Evolutionary conservation across 2,888 invertebrate genomes (phyloP).

Genomic region (Podotricha telesiphe): DNA sequence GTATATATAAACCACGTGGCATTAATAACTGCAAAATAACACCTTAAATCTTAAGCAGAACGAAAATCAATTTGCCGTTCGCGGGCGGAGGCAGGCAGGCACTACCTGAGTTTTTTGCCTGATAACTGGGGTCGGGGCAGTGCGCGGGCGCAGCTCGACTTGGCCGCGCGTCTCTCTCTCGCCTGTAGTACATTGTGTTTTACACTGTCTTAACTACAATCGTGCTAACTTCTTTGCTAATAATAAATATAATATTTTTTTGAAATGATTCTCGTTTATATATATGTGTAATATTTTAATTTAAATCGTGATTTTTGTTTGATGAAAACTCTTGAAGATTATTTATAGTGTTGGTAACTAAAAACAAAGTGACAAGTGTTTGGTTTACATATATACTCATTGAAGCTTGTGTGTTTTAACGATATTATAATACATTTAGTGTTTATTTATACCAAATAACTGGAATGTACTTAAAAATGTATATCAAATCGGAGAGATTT

Average conservation of each 20-base stretch:
- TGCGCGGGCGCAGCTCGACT: conserved; percentile 66
- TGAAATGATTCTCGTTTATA: conserved; percentile 8
- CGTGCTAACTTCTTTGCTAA: conserved; percentile 6
- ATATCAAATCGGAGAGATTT: conserved; percentile 76
- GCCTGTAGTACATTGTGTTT: conserved; percentile 6
- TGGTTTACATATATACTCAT: not conserved
- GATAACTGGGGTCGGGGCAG: conserved; percentile 68
- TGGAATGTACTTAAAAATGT: conserved; percentile 78
- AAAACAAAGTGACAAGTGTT: conserved; percentile 25
- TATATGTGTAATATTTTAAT: not conserved
- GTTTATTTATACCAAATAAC: conserved; percentile 32
- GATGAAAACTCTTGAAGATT: conserved; percentile 15
- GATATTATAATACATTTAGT: not conserved
- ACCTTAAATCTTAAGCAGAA: conserved; percentile 46
- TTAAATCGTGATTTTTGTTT: conserved; percentile 6
- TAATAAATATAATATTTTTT: not conserved
- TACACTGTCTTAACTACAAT: conserved; percentile 13
- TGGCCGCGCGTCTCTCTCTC: conserved; percentile 60
- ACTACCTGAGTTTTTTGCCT: conserved; percentile 60
- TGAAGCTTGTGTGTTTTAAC: conserved; percentile 27
- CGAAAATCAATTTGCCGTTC: conserved; percentile 51
- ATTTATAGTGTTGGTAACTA: conserved; percentile 19
- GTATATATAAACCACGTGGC: conserved; percentile 41
- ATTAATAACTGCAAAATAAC: conserved; percentile 39
- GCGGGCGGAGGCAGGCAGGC: conserved; percentile 48